Evolutionary conservation across 2,113 vertebrate genomes (phyloP).

Genomic region (zebrafish (Danio rerio)): DNA sequence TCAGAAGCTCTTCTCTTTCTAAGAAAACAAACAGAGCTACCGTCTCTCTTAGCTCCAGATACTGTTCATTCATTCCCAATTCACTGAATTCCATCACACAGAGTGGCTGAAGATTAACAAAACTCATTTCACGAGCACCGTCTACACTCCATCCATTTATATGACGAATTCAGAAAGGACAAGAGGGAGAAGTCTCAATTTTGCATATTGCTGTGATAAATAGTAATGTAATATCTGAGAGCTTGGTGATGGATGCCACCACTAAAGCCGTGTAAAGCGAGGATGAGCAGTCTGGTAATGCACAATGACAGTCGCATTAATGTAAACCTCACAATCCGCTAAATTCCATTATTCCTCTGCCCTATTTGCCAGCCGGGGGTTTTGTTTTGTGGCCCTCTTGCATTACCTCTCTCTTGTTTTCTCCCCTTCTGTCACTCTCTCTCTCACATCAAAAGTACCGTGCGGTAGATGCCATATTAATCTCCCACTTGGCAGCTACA

Average conservation of each 20-base stretch:
- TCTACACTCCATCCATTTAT: constrained; percentile 20
- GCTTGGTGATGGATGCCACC: constrained; percentile 69
- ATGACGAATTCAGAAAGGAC: not conserved
- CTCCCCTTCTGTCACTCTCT: constrained; percentile 11
- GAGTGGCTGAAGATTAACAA: constrained; percentile 13
- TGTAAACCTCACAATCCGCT: constrained; percentile 72
- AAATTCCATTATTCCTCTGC: constrained; percentile 75
- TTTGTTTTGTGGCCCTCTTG: constrained; percentile 42
- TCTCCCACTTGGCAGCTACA: constrained; percentile 61
- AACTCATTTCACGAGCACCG: not conserved
- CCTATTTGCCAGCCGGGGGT: constrained; percentile 69
- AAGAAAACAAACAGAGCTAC: not conserved
- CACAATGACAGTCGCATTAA: constrained; percentile 75
- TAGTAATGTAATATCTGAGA: constrained; percentile 70
- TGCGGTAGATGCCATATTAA: constrained; percentile 68
- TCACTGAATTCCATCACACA: constrained; percentile 27
- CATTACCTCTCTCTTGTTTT: constrained; percentile 28
- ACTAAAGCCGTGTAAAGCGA: constrained; percentile 66
- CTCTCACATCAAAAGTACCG: constrained; percentile 64
- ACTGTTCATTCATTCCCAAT: not conserved
- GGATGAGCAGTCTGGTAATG: constrained; percentile 73
- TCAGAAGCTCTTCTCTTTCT: not conserved
- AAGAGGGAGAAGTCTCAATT: constrained; percentile 66
- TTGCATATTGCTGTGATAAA: constrained; percentile 71
- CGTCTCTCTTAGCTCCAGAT: constrained; percentile 10